Conservation (phyloP, 2,113 vertebrate species). For the Varanus komodoensis region DNA sequence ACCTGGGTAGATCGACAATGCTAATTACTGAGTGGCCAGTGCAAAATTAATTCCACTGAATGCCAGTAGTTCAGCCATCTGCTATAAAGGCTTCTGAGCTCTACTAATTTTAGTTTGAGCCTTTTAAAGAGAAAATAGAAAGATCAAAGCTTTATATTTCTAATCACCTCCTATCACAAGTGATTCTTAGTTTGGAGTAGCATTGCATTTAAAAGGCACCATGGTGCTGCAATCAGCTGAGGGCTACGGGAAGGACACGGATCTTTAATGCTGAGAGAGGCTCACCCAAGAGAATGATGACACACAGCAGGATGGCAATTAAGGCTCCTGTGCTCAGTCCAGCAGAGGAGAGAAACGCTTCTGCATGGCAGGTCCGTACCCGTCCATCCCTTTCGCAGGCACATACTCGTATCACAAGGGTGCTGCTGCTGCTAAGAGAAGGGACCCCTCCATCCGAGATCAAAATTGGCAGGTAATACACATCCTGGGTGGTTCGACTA, state of each 20-base stretch:
- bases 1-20: slow-evolving; percentile 26
- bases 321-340: slow-evolving; percentile 96
- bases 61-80: slow-evolving; percentile 10
- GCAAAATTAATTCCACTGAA: slow-evolving; percentile 22
- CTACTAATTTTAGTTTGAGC: slow-evolving; percentile 52
- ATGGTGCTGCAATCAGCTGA: not conserved
- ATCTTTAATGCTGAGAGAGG: not conserved
- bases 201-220: not conserved
- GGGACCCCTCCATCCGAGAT: slow-evolving; percentile 94
- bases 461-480: slow-evolving; percentile 89
- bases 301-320: slow-evolving; percentile 95
- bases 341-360: slow-evolving; percentile 93
- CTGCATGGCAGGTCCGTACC: slow-evolving; percentile 87
- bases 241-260: accelerated
- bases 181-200: slow-evolving; percentile 20
- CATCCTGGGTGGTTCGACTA: slow-evolving; percentile 88
- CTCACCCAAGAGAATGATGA: slow-evolving; percentile 96
- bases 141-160: slow-evolving; percentile 43
- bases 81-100: slow-evolving; percentile 41
- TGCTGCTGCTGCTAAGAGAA: slow-evolving; percentile 91
- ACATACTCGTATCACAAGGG: slow-evolving; percentile 92
- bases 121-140: not conserved
- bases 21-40: slow-evolving; percentile 41
- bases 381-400: slow-evolving; percentile 87
- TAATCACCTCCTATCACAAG: slow-evolving; percentile 31